These are phyloP conservation scores for Zonitis immaculata DNA, from an alignment of 2,888 invertebrate genomes.

Conservation along the genomic window DNA sequence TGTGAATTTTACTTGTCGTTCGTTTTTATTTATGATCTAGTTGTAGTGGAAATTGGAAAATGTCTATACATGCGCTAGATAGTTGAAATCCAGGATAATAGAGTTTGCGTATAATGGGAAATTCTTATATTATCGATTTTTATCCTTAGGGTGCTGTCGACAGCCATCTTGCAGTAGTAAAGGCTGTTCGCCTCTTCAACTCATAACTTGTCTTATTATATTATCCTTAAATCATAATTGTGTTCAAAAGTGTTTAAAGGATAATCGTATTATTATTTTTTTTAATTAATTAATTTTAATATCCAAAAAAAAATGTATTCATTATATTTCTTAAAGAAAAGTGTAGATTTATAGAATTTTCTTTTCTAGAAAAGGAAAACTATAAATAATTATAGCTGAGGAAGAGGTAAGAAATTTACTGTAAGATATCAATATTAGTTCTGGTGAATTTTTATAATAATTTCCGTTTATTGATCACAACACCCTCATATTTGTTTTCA, in stretches of 20 bases:
- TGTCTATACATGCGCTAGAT: neutral
- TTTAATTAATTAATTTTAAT: too few relatives aligned
- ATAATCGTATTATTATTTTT: conserved; percentile 4
- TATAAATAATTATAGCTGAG: too few relatives aligned
- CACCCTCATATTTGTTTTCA: neutral
- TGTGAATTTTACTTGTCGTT: neutral
- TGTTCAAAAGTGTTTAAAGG: conserved; percentile 5
- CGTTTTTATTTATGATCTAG: neutral
- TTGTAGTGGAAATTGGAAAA: neutral
- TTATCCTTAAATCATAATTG: neutral
- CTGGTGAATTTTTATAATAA: too few relatives aligned
- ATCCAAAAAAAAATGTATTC: too few relatives aligned
- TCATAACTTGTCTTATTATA: conserved; percentile 11
- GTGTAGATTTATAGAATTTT: too few relatives aligned
- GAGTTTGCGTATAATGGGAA: conserved; percentile 1
- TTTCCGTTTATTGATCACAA: neutral
- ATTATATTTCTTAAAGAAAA: too few relatives aligned
- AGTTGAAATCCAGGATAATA: neutral
- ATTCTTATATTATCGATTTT: conserved; percentile 19
- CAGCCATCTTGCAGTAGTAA: conserved; percentile 14
- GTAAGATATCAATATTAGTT: too few relatives aligned
- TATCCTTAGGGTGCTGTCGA: conserved; percentile 19
- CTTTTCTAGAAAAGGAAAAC: too few relatives aligned
- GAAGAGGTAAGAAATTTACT: too few relatives aligned
- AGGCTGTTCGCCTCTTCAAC: conserved; percentile 3